These are phyloP conservation scores for Aegotheles bennettii DNA, from an alignment of 2,113 vertebrate species.

Conservation along the genomic window DNA sequence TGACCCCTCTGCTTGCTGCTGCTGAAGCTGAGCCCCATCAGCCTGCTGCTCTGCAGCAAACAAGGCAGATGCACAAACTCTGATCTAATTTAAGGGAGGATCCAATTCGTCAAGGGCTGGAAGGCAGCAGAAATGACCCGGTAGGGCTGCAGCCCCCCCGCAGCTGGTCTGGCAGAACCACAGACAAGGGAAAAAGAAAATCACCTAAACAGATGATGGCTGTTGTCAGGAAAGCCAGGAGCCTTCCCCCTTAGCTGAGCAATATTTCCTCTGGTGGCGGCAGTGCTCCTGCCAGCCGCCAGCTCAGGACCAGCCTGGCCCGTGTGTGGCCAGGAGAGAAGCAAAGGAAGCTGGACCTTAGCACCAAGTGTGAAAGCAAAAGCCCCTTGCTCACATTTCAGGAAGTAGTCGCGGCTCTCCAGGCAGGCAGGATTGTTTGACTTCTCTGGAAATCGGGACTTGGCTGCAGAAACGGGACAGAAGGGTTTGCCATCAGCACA, in stretches of 20 bases:
- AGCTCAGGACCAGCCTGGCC: background rate
- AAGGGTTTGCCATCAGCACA: background rate
- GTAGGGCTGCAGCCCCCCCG: background rate
- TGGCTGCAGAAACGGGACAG: background rate
- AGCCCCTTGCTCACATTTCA: conserved; percentile 69
- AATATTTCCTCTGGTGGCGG: background rate
- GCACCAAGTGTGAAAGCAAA: background rate
- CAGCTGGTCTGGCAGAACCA: background rate
- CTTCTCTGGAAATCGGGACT: conserved; percentile 61
- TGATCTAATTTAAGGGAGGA: background rate
- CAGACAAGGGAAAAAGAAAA: background rate
- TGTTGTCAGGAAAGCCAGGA: background rate
- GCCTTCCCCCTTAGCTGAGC: background rate
- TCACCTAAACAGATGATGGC: background rate
- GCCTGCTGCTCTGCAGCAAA: background rate
- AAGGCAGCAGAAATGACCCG: background rate
- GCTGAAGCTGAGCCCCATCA: background rate
- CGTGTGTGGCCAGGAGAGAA: fast-evolving
- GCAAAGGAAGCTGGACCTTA: background rate
- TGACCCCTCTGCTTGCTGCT: background rate
- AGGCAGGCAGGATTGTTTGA: conserved; percentile 36
- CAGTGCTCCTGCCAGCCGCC: background rate
- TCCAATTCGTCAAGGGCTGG: background rate
- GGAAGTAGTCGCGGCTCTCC: conserved; percentile 73
- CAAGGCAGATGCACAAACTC: background rate